Evolutionary conservation across 2,797 vertebrate genomes (phyloP), one percentile per base, ranked within the genome.

Genomic region (Betta splendens): DNA sequence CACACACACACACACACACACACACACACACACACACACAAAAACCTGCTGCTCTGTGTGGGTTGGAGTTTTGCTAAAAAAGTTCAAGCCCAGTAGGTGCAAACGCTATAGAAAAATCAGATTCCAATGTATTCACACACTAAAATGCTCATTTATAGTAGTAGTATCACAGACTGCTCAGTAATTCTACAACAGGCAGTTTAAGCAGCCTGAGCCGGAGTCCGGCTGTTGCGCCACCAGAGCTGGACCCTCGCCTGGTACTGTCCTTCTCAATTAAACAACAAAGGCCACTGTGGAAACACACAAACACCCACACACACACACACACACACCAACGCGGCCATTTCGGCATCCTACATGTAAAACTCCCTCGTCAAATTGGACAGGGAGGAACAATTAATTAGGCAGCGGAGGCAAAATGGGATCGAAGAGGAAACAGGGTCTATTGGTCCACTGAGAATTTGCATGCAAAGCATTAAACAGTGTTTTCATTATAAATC

Each of bases 241-340:
- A 39, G 40, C 64, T 72, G 76, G 67, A 83, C 29, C 6, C 9
- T 16, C 36, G 78, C 72, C 78, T 67, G 69, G 51, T 38, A 46
- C 63, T 53, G 62, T 68, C 66, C 60, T 18, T 37, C 50, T 71
- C 57, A 69, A 76, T 81, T 72, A 84, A 68, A 69, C 33, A 72
- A 74, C 64, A 71, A 74, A 81, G 21, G 36, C n/a, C 37, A 48
- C 42, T 77, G 49, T 75, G 62, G 52, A 76, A 61, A 64, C 57
- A 68, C 49, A 74, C 32, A 46, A 45, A 60, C 47, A 35, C 39
- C 47, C 47, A n/a, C 26, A 35, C 11, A 25, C 46, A 69, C 47
- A n/a, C 26, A 35, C 11, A 25, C 46, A 69, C 28, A 43, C 53
- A 52, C 37, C 36, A 56, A 66, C 64, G 18, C 15, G 1, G 26